Percentiles rank a stretch among this genome's conserved stretches.
phyloP scores from a whole-genome alignment of 2,797 vertebrate species.

The Sebastes itinus region DNA sequence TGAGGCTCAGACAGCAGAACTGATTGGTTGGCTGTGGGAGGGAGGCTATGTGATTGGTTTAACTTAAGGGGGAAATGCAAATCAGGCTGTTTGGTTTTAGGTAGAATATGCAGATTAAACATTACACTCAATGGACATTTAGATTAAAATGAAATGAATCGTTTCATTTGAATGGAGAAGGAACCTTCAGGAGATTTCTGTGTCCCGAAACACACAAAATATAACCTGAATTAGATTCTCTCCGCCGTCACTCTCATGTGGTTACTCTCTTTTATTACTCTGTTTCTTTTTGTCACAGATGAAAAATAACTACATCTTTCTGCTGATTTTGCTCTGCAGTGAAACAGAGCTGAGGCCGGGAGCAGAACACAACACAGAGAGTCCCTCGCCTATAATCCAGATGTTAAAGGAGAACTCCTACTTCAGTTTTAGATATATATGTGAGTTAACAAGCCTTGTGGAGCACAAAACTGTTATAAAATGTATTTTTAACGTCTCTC shows the following conservation, averaged over 20 bases:
- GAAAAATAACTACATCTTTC: background rate
- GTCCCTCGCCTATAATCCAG: background rate
- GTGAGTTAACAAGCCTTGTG: background rate
- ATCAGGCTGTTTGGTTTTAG: constrained; percentile 52
- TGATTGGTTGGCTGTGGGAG: constrained; percentile 54
- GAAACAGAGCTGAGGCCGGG: background rate
- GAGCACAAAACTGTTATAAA: too few relatives aligned
- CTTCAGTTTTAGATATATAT: rapidly evolving
- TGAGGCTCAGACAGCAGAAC: constrained; percentile 37
- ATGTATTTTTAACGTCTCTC: too few relatives aligned
- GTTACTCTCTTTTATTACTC: background rate
- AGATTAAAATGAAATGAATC: constrained; percentile 64
- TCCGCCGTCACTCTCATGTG: background rate
- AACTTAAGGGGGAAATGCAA: constrained; percentile 46
- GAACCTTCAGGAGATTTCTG: constrained; percentile 34
- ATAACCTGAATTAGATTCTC: constrained; percentile 15
- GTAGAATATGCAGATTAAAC: constrained; percentile 66
- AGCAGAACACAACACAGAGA: background rate
- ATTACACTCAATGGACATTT: constrained; percentile 49
- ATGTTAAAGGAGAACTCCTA: background rate
- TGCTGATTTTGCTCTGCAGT: background rate
- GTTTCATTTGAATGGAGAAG: constrained; percentile 44
- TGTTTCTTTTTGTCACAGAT: background rate
- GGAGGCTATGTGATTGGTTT: constrained; percentile 16
- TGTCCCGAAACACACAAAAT: background rate